Percentiles rank a stretch among this genome's conserved stretches.
Evolutionary conservation across 2,797 vertebrate genomes (phyloP).

Genomic region (Buphagus erythrorhynchus): DNA sequence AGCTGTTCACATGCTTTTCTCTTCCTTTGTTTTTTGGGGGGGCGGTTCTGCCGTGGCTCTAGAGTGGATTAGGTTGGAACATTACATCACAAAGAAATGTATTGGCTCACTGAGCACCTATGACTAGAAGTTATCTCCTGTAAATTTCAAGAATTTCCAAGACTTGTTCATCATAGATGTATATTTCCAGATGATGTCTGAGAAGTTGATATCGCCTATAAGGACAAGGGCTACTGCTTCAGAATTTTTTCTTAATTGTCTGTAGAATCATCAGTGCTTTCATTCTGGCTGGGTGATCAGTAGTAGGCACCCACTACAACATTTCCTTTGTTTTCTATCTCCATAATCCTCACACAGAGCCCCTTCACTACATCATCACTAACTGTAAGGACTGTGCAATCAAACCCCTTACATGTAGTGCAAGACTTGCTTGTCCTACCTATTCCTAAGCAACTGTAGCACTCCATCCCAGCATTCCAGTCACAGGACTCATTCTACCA

Average conservation of each 20-base stretch:
- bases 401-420: not conserved
- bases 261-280: not conserved
- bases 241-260: not conserved
- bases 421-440: not conserved
- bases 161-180: not conserved
- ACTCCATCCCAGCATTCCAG: not conserved
- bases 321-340: not conserved
- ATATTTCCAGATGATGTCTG: not conserved
- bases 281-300: not conserved
- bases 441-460: not conserved
- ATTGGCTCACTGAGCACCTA: not conserved
- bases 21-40: not conserved
- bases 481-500: not conserved
- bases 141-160: not conserved
- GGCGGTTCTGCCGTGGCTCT: not conserved
- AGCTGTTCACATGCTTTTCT: not conserved
- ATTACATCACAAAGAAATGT: not conserved
- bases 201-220: not conserved
- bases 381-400: not conserved
- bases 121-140: not conserved
- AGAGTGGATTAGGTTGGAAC: conserved; percentile 11
- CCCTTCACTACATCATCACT: not conserved
- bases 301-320: not conserved
- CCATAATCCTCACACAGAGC: not conserved
- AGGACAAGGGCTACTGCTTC: not conserved